Evolutionary conservation across 2,888 invertebrate genomes (phyloP).

Genomic region (Apeira syringaria): DNA sequence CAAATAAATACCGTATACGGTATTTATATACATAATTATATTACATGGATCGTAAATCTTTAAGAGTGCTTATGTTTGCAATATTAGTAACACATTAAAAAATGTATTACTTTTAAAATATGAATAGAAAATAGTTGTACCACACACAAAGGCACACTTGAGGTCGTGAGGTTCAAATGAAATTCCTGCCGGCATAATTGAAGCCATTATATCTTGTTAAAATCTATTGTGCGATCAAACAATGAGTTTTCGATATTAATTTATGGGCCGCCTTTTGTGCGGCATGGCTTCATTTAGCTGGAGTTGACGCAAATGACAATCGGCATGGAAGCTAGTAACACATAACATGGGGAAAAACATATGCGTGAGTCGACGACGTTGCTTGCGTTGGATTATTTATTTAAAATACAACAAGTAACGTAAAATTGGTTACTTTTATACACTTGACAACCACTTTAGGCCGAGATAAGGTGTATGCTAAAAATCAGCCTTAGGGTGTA

Average conservation of each 20-base stretch:
- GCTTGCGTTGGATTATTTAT: too few species aligned
- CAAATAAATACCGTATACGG: too few species aligned
- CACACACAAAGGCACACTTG: slow-evolving; percentile 27
- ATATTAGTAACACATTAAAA: too few species aligned
- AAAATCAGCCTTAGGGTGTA: too few species aligned
- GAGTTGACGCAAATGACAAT: slow-evolving; percentile 6
- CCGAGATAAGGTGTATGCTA: too few species aligned
- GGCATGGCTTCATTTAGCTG: slow-evolving; percentile 20
- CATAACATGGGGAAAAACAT: neutral
- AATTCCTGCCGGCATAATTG: slow-evolving; percentile 66
- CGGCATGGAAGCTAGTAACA: neutral
- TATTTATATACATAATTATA: too few species aligned
- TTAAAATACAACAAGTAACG: neutral
- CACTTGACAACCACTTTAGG: too few species aligned
- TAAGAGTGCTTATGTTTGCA: too few species aligned
- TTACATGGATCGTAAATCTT: too few species aligned
- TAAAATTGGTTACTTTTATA: too few species aligned
- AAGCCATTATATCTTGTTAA: slow-evolving; percentile 67
- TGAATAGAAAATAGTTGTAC: slow-evolving; percentile 25
- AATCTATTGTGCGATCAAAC: slow-evolving; percentile 66
- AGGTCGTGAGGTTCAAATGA: slow-evolving; percentile 58
- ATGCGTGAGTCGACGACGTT: neutral
- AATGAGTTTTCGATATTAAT: slow-evolving; percentile 54
- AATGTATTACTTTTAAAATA: too few species aligned
- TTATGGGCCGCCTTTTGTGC: slow-evolving; percentile 37